A percentile compares a stretch with the other conserved stretches of the same genome.
Evolutionary conservation across 2,797 vertebrate species (phyloP).

Genomic region (Falco cherrug): DNA sequence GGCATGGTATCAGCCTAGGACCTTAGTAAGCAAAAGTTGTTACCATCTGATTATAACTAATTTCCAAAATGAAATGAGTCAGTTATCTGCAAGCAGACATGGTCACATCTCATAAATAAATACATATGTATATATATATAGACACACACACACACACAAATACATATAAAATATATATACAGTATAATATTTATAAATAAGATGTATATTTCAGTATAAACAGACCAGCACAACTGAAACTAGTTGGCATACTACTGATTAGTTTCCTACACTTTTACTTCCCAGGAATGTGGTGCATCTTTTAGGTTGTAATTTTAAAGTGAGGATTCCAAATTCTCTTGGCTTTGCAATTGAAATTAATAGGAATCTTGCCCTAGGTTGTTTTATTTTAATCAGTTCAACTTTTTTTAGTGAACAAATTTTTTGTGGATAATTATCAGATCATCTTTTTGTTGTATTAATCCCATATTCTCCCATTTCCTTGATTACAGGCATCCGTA

Average conservation of each 20-base stretch:
- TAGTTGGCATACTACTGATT: neutral
- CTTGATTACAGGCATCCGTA: neutral
- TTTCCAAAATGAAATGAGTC: conserved; percentile 27
- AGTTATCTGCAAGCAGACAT: neutral
- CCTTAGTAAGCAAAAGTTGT: neutral
- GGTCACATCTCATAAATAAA: neutral
- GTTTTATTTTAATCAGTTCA: neutral
- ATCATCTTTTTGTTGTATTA: neutral
- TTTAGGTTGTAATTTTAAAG: neutral
- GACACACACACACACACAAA: neutral
- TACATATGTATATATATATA: neutral
- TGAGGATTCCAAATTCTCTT: neutral
- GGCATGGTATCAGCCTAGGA: neutral
- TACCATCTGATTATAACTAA: neutral
- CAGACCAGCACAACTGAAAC: neutral
- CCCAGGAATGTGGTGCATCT: neutral
- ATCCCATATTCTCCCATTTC: neutral
- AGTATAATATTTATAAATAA: neutral
- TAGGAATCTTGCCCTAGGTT: neutral
- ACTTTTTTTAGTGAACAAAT: neutral
- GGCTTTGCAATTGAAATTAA: neutral
- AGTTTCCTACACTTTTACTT: neutral
- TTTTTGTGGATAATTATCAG: neutral
- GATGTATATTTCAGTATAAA: neutral
- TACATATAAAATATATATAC: neutral